A percentile compares a stretch with the other conserved stretches of the same genome.
These are phyloP conservation scores for Phaonia tiefii DNA, from an alignment of 2,888 invertebrate genomes.

Conservation along the genomic window DNA sequence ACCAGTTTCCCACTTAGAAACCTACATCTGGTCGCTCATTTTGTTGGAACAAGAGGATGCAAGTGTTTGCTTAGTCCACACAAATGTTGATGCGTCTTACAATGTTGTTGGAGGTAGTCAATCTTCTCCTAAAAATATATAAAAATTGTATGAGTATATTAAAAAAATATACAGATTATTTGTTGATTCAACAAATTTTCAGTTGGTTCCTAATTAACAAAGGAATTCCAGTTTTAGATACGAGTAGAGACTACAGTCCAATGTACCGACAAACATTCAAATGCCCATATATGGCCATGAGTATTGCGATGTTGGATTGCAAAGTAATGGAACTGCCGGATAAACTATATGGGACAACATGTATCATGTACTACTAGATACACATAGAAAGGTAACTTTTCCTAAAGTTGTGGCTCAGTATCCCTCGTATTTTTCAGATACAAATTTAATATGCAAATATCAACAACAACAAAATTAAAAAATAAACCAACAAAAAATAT, in stretches of 20 bases:
- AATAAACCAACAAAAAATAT: background rate
- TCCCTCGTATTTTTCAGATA: too few relatives aligned
- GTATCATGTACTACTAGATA: too few relatives aligned
- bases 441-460: constrained; percentile 29
- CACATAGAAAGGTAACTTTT: too few relatives aligned
- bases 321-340: constrained; percentile 9
- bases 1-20: too few relatives aligned
- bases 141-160: background rate
- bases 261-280: background rate
- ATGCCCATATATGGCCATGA: background rate
- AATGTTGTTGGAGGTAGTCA: background rate
- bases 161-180: constrained; percentile 20
- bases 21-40: too few relatives aligned
- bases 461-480: constrained; percentile 25
- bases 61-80: too few relatives aligned
- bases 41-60: too few relatives aligned
- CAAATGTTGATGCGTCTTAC: too few relatives aligned
- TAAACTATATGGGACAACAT: too few relatives aligned
- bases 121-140: constrained; percentile 19
- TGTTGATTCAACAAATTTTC: constrained; percentile 59
- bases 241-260: background rate
- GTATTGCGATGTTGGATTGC: constrained; percentile 15
- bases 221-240: constrained; percentile 51
- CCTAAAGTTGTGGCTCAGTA: too few relatives aligned
- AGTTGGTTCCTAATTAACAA: constrained; percentile 53